Evolutionary conservation across 2,888 invertebrate species (phyloP).

Genomic region (Agrilus cyanescens): DNA sequence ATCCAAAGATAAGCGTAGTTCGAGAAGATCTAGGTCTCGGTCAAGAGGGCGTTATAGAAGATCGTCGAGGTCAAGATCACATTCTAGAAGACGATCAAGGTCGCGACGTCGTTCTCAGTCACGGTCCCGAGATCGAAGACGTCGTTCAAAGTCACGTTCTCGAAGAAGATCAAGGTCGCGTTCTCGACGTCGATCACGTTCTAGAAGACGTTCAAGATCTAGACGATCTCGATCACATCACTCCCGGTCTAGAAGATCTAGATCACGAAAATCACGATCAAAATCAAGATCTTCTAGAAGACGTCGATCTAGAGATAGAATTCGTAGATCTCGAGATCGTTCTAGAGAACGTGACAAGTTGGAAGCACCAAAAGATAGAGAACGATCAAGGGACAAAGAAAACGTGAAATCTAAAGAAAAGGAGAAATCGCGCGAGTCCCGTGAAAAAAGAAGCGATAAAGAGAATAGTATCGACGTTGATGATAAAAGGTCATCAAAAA

Average conservation of each 20-base stretch:
- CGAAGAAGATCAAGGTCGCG: conserved; percentile 29
- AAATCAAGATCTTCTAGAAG: conserved; percentile 31
- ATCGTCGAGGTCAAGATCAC: conserved; percentile 49
- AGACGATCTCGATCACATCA: conserved; percentile 28
- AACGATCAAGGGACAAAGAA: conserved; percentile 30
- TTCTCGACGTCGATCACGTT: conserved; percentile 26
- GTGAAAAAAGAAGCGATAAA: conserved; percentile 30
- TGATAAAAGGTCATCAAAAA: conserved; percentile 32
- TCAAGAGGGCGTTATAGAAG: conserved; percentile 34
- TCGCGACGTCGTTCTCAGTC: conserved; percentile 47
- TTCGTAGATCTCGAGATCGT: conserved; percentile 18
- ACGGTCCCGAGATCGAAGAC: conserved; percentile 38
- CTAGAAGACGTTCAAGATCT: conserved; percentile 29
- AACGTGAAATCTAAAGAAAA: conserved; percentile 30
- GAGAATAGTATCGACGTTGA: conserved; percentile 28
- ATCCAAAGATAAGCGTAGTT: conserved; percentile 70
- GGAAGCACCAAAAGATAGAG: conserved; percentile 30
- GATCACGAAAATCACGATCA: conserved; percentile 32
- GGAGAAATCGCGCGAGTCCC: conserved; percentile 26
- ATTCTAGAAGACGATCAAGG: conserved; percentile 47
- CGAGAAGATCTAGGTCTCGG: conserved; percentile 30
- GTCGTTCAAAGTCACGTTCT: conserved; percentile 43
- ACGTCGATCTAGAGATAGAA: conserved; percentile 15
- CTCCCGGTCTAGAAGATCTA: conserved; percentile 20
- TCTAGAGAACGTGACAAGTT: conserved; percentile 20